These are phyloP conservation scores for Myotis lucifugus DNA, from an alignment of 2,113 vertebrate genomes.

Conservation along the genomic window DNA sequence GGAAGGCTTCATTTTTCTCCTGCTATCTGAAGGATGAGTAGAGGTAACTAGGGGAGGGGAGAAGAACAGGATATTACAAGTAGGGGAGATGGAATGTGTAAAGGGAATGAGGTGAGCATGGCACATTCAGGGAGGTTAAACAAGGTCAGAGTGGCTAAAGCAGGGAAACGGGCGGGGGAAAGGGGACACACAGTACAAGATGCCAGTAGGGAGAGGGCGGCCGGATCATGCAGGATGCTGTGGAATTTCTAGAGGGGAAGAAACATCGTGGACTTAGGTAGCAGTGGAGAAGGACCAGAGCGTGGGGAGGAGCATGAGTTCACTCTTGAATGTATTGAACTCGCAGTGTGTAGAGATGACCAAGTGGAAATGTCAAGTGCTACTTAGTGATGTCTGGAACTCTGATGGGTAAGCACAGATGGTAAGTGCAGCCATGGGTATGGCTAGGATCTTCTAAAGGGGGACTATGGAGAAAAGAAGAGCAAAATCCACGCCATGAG, in stretches of 20 bases:
- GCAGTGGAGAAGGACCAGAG: background rate
- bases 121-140: background rate
- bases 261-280: rapidly evolving
- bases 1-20: background rate
- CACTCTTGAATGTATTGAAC: background rate
- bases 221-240: rapidly evolving
- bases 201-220: rapidly evolving
- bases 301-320: background rate
- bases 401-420: too few relatives aligned
- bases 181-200: background rate
- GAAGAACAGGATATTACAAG: background rate
- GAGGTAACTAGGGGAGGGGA: background rate
- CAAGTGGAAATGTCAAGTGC: background rate
- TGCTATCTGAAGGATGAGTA: background rate
- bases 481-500: background rate
- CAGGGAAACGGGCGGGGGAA: rapidly evolving
- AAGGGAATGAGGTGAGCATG: rapidly evolving
- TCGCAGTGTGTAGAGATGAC: background rate
- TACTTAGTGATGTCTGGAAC: background rate
- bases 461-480: background rate
- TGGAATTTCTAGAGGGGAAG: background rate
- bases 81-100: background rate
- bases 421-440: background rate
- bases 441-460: background rate
- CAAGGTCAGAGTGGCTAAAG: background rate